A percentile compares a stretch with the other conserved stretches of the same genome.
Evolutionary conservation across 1,140 invertebrate genomes (phyloP).

Genomic region (Drosophila aff.): DNA sequence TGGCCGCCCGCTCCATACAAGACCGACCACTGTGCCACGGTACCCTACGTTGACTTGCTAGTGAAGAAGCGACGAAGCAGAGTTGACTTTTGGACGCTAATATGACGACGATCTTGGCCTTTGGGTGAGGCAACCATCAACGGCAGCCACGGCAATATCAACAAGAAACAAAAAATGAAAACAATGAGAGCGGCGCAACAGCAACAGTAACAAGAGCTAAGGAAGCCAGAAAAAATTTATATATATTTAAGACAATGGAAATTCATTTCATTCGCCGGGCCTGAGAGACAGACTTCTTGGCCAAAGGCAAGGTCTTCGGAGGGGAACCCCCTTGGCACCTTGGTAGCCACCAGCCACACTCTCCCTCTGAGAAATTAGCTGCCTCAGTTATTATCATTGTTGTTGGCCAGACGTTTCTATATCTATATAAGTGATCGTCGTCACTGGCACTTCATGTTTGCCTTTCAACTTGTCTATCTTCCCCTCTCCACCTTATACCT

Average conservation of each 20-base stretch:
- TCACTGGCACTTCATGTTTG: constrained; percentile 78
- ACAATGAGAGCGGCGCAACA: constrained; percentile 33
- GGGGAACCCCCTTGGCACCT: constrained; percentile 10
- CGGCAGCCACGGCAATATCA: constrained; percentile 39
- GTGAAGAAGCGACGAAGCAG: constrained; percentile 61
- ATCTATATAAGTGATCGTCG: constrained; percentile 76
- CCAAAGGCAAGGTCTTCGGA: constrained; percentile 67
- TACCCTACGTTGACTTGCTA: constrained; percentile 15
- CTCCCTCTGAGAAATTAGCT: constrained; percentile 76
- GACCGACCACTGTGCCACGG: no score
- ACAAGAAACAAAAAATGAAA: constrained; percentile 24
- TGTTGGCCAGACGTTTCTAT: constrained; percentile 72
- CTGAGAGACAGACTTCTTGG: constrained; percentile 59
- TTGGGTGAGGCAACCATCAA: constrained; percentile 62
- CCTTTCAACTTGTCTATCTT: constrained; percentile 67
- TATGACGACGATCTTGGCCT: constrained; percentile 83
- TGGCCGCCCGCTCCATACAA: no score
- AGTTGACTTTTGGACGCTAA: constrained; percentile 80
- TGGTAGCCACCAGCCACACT: constrained; percentile 26
- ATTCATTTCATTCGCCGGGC: constrained; percentile 69
- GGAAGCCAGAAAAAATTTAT: constrained; percentile 53
- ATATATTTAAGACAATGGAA: constrained; percentile 73
- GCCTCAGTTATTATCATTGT: constrained; percentile 79
- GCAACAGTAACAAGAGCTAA: constrained; percentile 47
- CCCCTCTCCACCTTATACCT: constrained; percentile 17